phyloP scores from a whole-genome alignment of 2,888 invertebrate species.

The Alloplasta piceator region DNA sequence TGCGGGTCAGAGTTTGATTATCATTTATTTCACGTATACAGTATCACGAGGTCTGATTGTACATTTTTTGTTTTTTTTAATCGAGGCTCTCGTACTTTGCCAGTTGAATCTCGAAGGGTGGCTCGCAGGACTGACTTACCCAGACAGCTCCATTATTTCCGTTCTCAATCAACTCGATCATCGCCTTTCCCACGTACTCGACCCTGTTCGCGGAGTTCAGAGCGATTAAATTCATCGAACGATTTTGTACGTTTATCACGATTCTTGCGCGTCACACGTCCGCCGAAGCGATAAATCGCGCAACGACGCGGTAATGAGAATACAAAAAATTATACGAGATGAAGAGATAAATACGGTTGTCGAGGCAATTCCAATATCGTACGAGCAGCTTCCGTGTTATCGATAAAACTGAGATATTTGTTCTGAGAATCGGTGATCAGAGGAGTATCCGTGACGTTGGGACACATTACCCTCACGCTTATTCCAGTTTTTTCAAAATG shows the following conservation, averaged over 20 bases:
- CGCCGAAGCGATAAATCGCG: background rate
- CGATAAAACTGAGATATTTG: constrained; percentile 71
- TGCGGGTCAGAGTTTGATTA: background rate
- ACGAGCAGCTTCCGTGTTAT: constrained; percentile 69
- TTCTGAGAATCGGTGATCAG: constrained; percentile 69
- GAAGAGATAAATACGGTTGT: constrained; percentile 71
- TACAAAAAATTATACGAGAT: background rate
- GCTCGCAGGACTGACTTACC: constrained; percentile 73
- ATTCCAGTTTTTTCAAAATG: constrained; percentile 77
- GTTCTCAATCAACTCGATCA: constrained; percentile 73
- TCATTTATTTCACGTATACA: background rate
- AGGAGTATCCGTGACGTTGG: constrained; percentile 76
- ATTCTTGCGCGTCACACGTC: background rate
- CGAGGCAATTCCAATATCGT: constrained; percentile 68
- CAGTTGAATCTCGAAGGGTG: constrained; percentile 70
- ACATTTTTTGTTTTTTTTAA: background rate
- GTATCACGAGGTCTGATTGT: background rate
- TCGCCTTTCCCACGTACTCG: constrained; percentile 73
- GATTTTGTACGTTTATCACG: background rate
- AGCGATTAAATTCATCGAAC: background rate
- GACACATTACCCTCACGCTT: constrained; percentile 79
- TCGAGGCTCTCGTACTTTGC: constrained; percentile 52
- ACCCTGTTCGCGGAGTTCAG: constrained; percentile 63
- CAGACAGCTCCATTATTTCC: constrained; percentile 73
- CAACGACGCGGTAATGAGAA: background rate